Conservation (phyloP, 2,888 invertebrate species). For the Hydrotaea diabolus region DNA sequence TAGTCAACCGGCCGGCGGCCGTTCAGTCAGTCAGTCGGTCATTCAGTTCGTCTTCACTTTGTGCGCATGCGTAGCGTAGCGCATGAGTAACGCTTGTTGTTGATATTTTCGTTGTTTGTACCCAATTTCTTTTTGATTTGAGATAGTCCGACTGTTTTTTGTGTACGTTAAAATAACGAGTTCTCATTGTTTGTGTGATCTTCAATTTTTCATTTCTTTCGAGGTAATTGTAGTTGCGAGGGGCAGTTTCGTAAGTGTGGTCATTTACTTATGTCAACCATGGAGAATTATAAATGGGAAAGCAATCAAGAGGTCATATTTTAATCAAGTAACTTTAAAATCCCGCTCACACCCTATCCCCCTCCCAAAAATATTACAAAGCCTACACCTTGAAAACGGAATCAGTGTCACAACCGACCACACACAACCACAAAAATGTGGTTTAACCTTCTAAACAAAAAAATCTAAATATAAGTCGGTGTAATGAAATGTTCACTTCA, state of each 20-base stretch:
- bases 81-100: not conserved
- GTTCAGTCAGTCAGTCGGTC: slow-evolving; percentile 30
- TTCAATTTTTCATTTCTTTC: slow-evolving; percentile 28
- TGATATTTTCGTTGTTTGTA: slow-evolving; percentile 33
- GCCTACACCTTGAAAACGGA: too few relatives aligned
- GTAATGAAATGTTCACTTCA: too few relatives aligned
- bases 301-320: too few relatives aligned
- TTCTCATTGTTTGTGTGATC: slow-evolving; percentile 33
- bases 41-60: too few relatives aligned
- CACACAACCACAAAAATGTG: not conserved
- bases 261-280: not conserved
- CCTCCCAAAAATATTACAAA: too few relatives aligned
- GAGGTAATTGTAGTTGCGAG: slow-evolving; percentile 7
- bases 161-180: slow-evolving; percentile 21
- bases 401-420: too few relatives aligned
- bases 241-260: slow-evolving; percentile 27
- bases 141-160: slow-evolving; percentile 32
- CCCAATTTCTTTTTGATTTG: slow-evolving; percentile 49
- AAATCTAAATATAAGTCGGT: too few relatives aligned
- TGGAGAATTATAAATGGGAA: not conserved
- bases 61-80: slow-evolving; percentile 56
- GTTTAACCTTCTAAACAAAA: not conserved
- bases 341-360: too few relatives aligned
- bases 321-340: too few relatives aligned
- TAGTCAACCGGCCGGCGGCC: too few relatives aligned